Conservation (phyloP, 2,113 vertebrate genomes). For the Nestor notabilis region DNA sequence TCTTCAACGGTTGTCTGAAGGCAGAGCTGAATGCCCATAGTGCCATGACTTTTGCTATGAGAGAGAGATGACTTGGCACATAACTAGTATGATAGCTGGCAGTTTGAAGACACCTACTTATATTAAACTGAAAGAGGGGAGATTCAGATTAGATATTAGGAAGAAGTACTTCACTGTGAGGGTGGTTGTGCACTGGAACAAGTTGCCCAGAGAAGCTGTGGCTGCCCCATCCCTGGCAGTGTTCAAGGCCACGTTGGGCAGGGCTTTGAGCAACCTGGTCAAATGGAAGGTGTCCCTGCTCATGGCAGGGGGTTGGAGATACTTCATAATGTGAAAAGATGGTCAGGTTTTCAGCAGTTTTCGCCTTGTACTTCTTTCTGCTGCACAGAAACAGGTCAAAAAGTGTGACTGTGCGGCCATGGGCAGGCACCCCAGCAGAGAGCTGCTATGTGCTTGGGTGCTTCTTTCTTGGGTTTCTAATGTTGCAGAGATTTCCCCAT, state of each 20-base stretch:
- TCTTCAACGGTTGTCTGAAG: background rate
- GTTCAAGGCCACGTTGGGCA: too few relatives aligned
- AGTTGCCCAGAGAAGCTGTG: background rate
- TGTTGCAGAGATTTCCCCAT: accelerated
- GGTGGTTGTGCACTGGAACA: background rate
- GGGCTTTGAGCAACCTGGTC: background rate
- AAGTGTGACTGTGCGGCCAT: background rate
- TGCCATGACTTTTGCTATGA: background rate
- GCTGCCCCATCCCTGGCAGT: background rate
- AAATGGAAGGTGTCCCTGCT: background rate
- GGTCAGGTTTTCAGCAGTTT: background rate
- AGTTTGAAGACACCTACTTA: background rate
- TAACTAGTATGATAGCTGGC: background rate
- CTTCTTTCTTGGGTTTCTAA: background rate
- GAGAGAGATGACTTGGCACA: background rate
- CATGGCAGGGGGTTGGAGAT: background rate
- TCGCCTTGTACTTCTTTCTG: too few relatives aligned
- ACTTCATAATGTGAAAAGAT: background rate
- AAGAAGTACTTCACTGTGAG: background rate
- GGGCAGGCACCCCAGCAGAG: background rate
- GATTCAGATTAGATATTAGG: background rate
- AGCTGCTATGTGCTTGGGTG: background rate
- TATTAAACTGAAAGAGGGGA: background rate
- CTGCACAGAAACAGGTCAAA: background rate
- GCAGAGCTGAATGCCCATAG: background rate